phyloP scores from a whole-genome alignment of 2,888 invertebrate species.

The Yponomeuta evonymella region DNA sequence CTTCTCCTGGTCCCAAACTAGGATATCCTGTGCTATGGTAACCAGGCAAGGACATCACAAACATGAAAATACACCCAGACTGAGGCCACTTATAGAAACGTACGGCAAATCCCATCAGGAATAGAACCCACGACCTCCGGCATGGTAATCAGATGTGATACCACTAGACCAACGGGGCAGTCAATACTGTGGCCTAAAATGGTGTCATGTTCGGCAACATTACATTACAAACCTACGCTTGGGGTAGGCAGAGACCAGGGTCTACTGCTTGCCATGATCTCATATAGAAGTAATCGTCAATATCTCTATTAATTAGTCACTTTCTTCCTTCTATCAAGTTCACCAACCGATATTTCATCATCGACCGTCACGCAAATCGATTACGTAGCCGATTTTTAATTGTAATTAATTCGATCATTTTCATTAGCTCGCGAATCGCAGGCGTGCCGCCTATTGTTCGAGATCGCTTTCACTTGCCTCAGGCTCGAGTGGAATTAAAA shows the following conservation, averaged over 20 bases:
- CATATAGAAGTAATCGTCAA: not conserved
- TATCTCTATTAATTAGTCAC: not conserved
- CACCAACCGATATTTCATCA: not conserved
- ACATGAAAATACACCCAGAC: no score
- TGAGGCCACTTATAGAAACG: no score
- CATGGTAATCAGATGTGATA: no score
- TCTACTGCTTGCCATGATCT: not conserved
- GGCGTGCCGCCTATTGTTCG: not conserved
- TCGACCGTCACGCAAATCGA: not conserved
- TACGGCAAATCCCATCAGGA: no score
- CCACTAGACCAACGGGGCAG: no score
- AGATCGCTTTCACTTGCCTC: not conserved
- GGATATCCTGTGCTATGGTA: no score
- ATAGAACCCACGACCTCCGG: no score
- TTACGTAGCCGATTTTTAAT: not conserved
- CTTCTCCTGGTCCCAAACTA: no score
- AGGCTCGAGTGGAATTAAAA: not conserved
- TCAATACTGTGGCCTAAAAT: no score
- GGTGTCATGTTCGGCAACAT: no score
- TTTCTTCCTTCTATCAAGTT: not conserved
- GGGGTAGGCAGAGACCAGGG: not conserved
- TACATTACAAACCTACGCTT: no score
- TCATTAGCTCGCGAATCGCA: conserved; percentile 1
- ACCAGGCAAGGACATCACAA: no score
- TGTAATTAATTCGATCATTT: conserved; percentile 7